A percentile compares a stretch with the other conserved stretches of the same genome.
Conservation (phyloP, 2,888 invertebrate species). For the Rapana venosa region DNA sequence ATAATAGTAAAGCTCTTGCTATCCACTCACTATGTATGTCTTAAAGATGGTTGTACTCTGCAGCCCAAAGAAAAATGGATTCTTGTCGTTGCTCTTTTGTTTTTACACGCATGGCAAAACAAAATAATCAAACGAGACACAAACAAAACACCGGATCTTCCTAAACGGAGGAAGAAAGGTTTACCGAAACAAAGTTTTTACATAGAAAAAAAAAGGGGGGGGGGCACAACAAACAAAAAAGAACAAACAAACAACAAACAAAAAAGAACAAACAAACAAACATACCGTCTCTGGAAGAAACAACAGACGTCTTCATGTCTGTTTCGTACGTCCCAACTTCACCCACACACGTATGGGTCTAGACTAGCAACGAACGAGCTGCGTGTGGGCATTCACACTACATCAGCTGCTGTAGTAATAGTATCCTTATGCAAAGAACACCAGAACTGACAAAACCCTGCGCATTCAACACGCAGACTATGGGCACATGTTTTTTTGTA, state of each 20-base stretch:
- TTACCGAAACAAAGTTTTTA: too few relatives aligned
- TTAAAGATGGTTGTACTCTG: too few relatives aligned
- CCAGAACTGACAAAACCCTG: not conserved
- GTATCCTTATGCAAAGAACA: not conserved
- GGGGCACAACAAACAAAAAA: not conserved
- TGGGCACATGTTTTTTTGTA: too few relatives aligned
- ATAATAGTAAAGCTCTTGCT: too few relatives aligned
- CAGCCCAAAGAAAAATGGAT: too few relatives aligned
- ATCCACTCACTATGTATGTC: not conserved
- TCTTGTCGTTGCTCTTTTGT: too few relatives aligned
- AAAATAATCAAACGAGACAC: too few relatives aligned
- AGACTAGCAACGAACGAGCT: not conserved
- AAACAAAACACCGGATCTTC: too few relatives aligned
- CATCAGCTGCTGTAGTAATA: not conserved
- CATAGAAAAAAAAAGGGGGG: too few relatives aligned
- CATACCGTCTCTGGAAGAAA: not conserved
- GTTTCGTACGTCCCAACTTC: not conserved
- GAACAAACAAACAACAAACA: not conserved
- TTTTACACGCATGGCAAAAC: too few relatives aligned
- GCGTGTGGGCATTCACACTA: not conserved
- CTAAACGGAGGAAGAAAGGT: too few relatives aligned
- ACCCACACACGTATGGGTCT: not conserved
- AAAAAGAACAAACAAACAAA: not conserved
- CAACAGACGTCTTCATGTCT: conserved; percentile 19
- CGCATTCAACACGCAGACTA: not conserved